Evolutionary conservation across 2,888 invertebrate genomes (phyloP), one percentile per base, ranked within the genome.

Genomic region (Ennomos quercinarius): DNA sequence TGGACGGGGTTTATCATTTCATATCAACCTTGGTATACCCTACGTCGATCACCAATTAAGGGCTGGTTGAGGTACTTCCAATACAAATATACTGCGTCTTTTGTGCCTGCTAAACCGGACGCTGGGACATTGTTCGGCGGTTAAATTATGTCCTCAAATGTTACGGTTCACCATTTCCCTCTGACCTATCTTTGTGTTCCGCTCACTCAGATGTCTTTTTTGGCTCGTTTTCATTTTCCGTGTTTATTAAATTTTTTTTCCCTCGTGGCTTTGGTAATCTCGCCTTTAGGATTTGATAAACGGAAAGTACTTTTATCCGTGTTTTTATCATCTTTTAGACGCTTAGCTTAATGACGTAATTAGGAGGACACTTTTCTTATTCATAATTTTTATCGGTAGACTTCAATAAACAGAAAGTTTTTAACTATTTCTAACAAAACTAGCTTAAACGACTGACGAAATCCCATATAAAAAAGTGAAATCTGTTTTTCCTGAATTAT

Each of bases 81-180:
- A 46, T 53, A 64, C 61, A 61, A 63, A 64, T 58, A 69, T 56
- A 61, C 12, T 56, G 51, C 11, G 46, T 10, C 66, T 68, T 70
- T 64, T 66, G 66, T 65, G 59, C 51, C 60, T 61, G 67, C 62
- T 68, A 56, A 81, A 80, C 76, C 76, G 80, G 78, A 76, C 77
- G 75, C 35, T 47, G 51, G 75, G 76, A 80, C 80, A 76, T 78
- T 83, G 81, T 81, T 78, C 71, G 72, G 66, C 70, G 72, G 74
- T 73, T 72, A 79, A 84, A 84, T 84, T 83, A 84, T 84, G 73
- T 79, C 74, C 77, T 76, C 78, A 75, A 72, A 76, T 73, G 75
- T 76, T 76, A 80, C 77, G 75, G 74, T 70, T 72, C 70, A 73
- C 70, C 65, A 70, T 74, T 81, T 77, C 72, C 78, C 74, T 76